Percentiles rank a stretch among this genome's conserved stretches.
phyloP scores from a whole-genome alignment of 2,113 vertebrate genomes.

The Arizona elegans region DNA sequence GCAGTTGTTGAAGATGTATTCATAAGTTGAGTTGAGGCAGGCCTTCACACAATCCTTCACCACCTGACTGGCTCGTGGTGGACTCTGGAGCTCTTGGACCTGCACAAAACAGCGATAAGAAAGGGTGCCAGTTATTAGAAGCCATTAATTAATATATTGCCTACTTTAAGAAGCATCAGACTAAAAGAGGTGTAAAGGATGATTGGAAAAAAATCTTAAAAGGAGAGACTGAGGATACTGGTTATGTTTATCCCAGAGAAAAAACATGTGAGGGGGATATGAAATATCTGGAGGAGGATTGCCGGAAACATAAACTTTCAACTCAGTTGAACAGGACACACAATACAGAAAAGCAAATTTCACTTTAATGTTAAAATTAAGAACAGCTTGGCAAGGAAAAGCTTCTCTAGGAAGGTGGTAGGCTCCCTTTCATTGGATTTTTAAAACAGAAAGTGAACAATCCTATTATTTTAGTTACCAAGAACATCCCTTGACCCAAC shows the following conservation, averaged over 20 bases:
- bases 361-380: not conserved
- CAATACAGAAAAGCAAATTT: not conserved
- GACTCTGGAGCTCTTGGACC: slow-evolving; percentile 97
- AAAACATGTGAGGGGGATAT: not conserved
- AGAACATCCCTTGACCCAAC: not conserved
- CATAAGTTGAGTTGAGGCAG: slow-evolving; percentile 96
- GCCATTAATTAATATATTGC: not conserved
- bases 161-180: not conserved
- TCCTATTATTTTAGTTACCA: not conserved
- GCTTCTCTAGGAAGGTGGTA: not conserved
- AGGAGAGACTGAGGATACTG: not conserved
- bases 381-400: not conserved
- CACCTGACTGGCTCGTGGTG: slow-evolving; percentile 95
- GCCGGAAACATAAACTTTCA: not conserved
- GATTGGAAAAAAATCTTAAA: not conserved
- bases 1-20: slow-evolving; percentile 98
- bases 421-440: not conserved
- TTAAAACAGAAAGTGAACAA: not conserved
- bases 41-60: slow-evolving; percentile 97
- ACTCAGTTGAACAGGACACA: not conserved
- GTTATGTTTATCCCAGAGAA: not conserved
- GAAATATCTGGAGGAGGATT: not conserved
- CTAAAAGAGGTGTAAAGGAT: not conserved
- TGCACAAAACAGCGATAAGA: slow-evolving; percentile 38
- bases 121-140: not conserved